Evolutionary conservation across 2,113 vertebrate genomes (phyloP), one percentile per base, ranked within the genome.

Genomic region (Corythoichthys haematopterus): DNA sequence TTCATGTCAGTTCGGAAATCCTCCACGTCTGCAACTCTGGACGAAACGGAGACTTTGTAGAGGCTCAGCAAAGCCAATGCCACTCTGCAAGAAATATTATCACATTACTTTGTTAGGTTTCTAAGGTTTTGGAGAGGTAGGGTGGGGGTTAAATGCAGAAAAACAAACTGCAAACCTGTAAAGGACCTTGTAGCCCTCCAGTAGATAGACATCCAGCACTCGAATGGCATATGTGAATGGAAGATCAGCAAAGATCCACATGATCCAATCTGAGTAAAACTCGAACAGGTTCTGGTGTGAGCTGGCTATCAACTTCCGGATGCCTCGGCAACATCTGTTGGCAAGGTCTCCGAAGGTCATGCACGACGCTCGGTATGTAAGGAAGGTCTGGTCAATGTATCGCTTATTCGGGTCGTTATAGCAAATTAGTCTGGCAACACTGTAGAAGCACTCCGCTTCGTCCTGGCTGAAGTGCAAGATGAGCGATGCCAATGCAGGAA

Each of bases 331-430:
- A 71, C 93, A 94, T 73, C 90, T 94, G 84, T 91, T 95, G 53
- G 94, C 94, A 40, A 95, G 85, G 78, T 95, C 94, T 5, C 94
- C 93, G 14, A 96, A 95, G 57, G 94, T 94, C 93, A 95, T 94
- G 72, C 93, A 93, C 55, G 93, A 94, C 2, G 94, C 92, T 10
- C 89, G 86, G 75, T 93, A 91, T 37, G 92, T 92, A 64, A 95
- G 85, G 79, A 94, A 95, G 53, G 92, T 94, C 77, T 93, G 92
- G 82, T 95, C 93, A 2, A 94, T 87, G 82, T 94, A 95, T 47
- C 84, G 90, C 77, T 92, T 91, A 66, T 94, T 92, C 13, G 91
- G 87, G 71, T 94, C 88, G 0, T 88, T 89, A 88, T 92, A 95
- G 65, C 88, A 81, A 3, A 95, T 84, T 6, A 95, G 93, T 20